Conservation (phyloP, 1,140 invertebrate species). For the Drosophila micromelanica region DNA sequence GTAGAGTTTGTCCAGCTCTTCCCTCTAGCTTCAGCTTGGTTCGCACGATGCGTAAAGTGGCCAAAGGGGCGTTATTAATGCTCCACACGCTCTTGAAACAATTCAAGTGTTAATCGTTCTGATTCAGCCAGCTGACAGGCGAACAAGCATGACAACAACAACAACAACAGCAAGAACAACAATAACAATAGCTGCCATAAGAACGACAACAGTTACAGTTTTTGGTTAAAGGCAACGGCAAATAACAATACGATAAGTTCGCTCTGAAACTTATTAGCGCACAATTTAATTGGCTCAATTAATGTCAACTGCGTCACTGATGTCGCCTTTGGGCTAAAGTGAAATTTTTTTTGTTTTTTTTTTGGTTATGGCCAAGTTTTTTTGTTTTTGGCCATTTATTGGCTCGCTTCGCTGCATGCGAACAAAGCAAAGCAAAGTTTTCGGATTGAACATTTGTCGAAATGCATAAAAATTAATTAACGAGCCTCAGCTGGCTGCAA, state of each 20-base stretch:
- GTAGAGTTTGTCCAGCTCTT: not conserved
- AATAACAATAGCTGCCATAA: constrained; percentile 17
- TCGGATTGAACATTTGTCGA: constrained; percentile 73
- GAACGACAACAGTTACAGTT: constrained; percentile 3
- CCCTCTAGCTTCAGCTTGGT: constrained; percentile 1
- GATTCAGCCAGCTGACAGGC: constrained; percentile 60
- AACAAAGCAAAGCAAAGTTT: constrained; percentile 58
- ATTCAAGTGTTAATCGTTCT: constrained; percentile 71
- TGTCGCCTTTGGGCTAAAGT: constrained; percentile 28
- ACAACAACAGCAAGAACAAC: constrained; percentile 35
- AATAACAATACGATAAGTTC: constrained; percentile 52
- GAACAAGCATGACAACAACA: constrained; percentile 62
- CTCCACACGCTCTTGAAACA: constrained; percentile 45
- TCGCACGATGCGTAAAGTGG: not conserved
- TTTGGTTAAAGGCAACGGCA: constrained; percentile 15
- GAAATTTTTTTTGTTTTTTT: constrained; percentile 30
- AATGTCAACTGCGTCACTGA: constrained; percentile 62
- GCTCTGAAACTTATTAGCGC: constrained; percentile 73
- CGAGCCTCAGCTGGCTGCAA: constrained; percentile 38
- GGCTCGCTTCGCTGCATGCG: constrained; percentile 63
- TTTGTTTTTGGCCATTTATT: constrained; percentile 60
- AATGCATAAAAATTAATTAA: constrained; percentile 82
- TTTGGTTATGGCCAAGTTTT: constrained; percentile 54
- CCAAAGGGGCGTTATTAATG: constrained; percentile 48
- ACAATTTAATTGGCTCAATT: constrained; percentile 75